Evolutionary conservation across 1,140 invertebrate genomes (phyloP).

Genomic region (Mycetomoellerius zeteki): DNA sequence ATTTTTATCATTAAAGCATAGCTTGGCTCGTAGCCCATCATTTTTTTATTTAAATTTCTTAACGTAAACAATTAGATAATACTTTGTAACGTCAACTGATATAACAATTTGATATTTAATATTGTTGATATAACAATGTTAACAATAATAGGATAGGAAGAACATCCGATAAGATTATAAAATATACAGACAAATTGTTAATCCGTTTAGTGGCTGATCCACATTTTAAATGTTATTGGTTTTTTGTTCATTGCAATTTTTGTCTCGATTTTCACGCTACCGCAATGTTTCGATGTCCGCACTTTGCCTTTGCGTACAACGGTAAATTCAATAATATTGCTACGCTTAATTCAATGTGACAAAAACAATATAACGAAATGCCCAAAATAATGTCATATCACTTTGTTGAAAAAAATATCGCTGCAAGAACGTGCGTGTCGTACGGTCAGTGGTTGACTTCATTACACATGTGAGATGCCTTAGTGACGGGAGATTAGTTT

Average conservation of each 20-base stretch:
- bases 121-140: neutral
- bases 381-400: neutral
- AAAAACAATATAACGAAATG: slow-evolving; percentile 5
- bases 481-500: slow-evolving; percentile 31
- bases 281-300: neutral
- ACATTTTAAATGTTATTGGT: slow-evolving; percentile 16
- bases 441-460: slow-evolving; percentile 3
- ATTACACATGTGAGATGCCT: slow-evolving; percentile 19
- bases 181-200: slow-evolving; percentile 12
- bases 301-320: slow-evolving; percentile 13
- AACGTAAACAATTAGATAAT: no score
- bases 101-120: neutral
- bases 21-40: no score
- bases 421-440: neutral
- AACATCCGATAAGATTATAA: neutral
- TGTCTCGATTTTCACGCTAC: neutral
- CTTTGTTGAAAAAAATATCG: slow-evolving; percentile 7
- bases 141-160: neutral
- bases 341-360: slow-evolving; percentile 21
- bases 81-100: neutral
- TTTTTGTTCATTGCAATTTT: slow-evolving; percentile 21
- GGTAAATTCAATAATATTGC: slow-evolving; percentile 41
- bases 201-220: neutral
- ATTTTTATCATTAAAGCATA: no score
- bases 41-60: no score